A percentile compares a stretch with the other conserved stretches of the same genome.
Conservation (phyloP, 1,140 invertebrate species). For the Pseudomyrmex cubaensis region DNA sequence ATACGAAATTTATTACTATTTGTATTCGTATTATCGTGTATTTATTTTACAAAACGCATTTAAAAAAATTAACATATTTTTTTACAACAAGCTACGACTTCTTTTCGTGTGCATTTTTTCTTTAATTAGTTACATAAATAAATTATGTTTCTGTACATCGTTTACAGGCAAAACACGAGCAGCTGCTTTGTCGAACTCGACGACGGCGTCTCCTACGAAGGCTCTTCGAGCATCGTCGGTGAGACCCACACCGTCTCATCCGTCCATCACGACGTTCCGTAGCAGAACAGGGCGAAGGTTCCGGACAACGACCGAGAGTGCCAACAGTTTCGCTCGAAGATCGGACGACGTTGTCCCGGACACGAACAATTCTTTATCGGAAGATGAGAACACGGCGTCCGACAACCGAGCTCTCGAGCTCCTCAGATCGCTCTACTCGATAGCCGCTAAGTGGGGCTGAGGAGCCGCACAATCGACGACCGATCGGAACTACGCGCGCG, state of each 20-base stretch:
- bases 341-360: constrained; percentile 75
- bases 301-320: constrained; percentile 73
- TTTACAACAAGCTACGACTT: too few species aligned
- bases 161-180: constrained; percentile 24
- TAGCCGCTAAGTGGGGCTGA: constrained; percentile 92
- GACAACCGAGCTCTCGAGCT: constrained; percentile 92
- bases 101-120: too few species aligned
- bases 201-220: constrained; percentile 34
- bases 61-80: too few species aligned
- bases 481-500: constrained; percentile 52
- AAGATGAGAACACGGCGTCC: constrained; percentile 85
- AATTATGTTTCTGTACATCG: neutral
- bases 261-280: constrained; percentile 80
- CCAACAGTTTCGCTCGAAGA: constrained; percentile 60
- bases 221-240: constrained; percentile 56
- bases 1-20: too few species aligned
- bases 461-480: constrained; percentile 43
- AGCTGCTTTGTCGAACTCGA: constrained; percentile 17
- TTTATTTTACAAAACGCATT: too few species aligned
- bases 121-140: too few species aligned
- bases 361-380: constrained; percentile 82
- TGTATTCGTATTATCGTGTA: too few species aligned
- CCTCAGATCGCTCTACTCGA: constrained; percentile 92
- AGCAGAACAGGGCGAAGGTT: constrained; percentile 77
- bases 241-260: constrained; percentile 69